A percentile compares a stretch with the other conserved stretches of the same genome.
Evolutionary conservation across 1,140 invertebrate genomes (phyloP).

Genomic region (Episyrphus balteatus): DNA sequence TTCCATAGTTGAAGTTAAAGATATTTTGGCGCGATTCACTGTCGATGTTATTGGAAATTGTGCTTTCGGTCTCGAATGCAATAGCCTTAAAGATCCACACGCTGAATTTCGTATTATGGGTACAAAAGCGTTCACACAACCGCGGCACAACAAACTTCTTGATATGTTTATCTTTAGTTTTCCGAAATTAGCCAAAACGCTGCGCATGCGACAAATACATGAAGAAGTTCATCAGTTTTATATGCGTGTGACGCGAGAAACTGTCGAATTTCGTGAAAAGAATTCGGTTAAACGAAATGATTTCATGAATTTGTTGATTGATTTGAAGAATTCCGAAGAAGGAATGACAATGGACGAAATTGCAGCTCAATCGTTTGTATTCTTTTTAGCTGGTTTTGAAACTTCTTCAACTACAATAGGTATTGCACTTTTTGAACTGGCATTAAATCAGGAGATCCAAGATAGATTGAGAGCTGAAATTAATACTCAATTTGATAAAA

Average conservation of each 20-base stretch:
- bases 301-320: conserved; percentile 29
- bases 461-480: conserved; percentile 35
- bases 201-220: conserved; percentile 28
- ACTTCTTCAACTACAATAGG: conserved; percentile 45
- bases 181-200: conserved; percentile 13
- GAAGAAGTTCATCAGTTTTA: conserved; percentile 27
- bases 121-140: conserved; percentile 19
- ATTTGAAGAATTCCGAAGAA: conserved; percentile 7
- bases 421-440: conserved; percentile 41
- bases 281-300: conserved; percentile 25
- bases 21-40: conserved; percentile 35
- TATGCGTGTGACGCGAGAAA: conserved; percentile 19
- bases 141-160: conserved; percentile 7
- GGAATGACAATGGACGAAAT: conserved; percentile 14
- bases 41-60: conserved; percentile 38
- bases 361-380: conserved; percentile 38
- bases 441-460: conserved; percentile 42
- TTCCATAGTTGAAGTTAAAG: conserved; percentile 18
- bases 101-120: conserved; percentile 40
- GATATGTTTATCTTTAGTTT: conserved; percentile 19
- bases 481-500: conserved; percentile 35
- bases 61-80: conserved; percentile 37
- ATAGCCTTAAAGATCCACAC: conserved; percentile 33
- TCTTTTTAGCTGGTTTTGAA: conserved; percentile 49
- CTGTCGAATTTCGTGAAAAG: conserved; percentile 25